Conservation (phyloP, 2,113 vertebrate species). For the Eupsittula cactorum region DNA sequence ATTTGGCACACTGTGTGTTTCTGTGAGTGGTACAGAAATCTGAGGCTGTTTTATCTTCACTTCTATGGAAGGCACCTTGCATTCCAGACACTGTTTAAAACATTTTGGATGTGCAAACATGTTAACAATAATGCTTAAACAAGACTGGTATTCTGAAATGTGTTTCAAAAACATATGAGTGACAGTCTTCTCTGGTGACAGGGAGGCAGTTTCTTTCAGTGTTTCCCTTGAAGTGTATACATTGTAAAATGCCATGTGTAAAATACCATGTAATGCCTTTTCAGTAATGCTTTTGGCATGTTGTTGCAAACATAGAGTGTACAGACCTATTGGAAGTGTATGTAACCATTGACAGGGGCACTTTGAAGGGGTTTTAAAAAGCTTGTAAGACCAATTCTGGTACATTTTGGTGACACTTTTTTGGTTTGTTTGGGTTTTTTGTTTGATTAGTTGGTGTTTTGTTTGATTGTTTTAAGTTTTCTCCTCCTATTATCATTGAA, state of each 20-base stretch:
- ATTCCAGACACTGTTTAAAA: constrained; percentile 41
- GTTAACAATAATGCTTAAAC: neutral
- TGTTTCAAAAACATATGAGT: neutral
- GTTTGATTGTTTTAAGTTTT: neutral
- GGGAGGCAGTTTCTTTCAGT: neutral
- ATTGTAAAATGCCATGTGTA: neutral
- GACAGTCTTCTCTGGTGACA: neutral
- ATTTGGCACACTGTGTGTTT: neutral
- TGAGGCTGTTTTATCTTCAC: neutral
- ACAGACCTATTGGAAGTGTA: neutral
- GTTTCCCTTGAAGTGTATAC: neutral
- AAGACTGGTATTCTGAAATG: neutral
- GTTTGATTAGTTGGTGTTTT: neutral
- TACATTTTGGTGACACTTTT: neutral
- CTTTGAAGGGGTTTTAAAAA: neutral
- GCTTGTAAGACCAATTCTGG: neutral
- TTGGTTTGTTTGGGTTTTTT: neutral
- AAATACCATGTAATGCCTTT: neutral
- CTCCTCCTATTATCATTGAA: neutral
- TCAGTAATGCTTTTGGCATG: neutral
- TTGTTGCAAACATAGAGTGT: neutral
- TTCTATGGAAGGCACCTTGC: neutral
- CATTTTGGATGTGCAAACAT: constrained; percentile 3
- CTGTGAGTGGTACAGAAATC: neutral
- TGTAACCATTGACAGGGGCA: neutral